phyloP scores from a whole-genome alignment of 2,888 invertebrate species.

The Leucoma salicis region DNA sequence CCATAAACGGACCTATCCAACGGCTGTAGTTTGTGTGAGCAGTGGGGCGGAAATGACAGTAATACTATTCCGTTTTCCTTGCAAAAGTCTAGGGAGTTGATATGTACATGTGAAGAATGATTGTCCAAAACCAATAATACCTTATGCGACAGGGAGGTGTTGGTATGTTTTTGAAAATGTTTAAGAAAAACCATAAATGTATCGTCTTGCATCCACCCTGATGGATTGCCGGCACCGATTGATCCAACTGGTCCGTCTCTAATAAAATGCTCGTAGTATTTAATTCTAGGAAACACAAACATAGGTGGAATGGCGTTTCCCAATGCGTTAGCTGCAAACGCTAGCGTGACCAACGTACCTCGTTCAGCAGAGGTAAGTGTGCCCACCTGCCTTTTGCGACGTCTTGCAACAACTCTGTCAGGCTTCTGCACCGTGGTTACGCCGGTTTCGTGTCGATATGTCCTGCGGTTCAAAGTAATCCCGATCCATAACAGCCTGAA shows the following conservation, averaged over 20 bases:
- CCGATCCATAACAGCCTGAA: no score
- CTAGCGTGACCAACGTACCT: conserved; percentile 42
- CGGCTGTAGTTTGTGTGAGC: conserved; percentile 2
- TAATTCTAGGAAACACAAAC: conserved; percentile 34
- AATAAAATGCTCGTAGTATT: conserved; percentile 31
- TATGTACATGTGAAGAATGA: background rate
- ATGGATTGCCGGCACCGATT: conserved; percentile 9
- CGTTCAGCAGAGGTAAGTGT: conserved; percentile 47
- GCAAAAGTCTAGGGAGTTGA: background rate
- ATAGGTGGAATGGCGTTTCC: conserved; percentile 39
- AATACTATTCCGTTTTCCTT: conserved; percentile 1
- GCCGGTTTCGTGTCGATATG: no score
- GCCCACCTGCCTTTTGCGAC: conserved; percentile 34
- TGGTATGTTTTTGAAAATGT: conserved; percentile 29
- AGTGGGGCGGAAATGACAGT: background rate
- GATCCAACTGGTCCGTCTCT: conserved; percentile 32
- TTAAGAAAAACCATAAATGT: conserved; percentile 30
- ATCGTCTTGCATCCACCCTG: conserved; percentile 33
- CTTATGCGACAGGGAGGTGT: conserved; percentile 18
- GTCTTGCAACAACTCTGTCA: background rate
- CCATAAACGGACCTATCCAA: background rate
- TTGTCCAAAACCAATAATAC: conserved; percentile 31
- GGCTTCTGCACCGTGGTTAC: no score
- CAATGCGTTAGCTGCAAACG: conserved; percentile 38
- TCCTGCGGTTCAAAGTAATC: no score